Percentiles rank a stretch among this genome's conserved stretches.
These are phyloP conservation scores for Heliconius eleuchia DNA, from an alignment of 1,140 invertebrate species.

Conservation along the genomic window DNA sequence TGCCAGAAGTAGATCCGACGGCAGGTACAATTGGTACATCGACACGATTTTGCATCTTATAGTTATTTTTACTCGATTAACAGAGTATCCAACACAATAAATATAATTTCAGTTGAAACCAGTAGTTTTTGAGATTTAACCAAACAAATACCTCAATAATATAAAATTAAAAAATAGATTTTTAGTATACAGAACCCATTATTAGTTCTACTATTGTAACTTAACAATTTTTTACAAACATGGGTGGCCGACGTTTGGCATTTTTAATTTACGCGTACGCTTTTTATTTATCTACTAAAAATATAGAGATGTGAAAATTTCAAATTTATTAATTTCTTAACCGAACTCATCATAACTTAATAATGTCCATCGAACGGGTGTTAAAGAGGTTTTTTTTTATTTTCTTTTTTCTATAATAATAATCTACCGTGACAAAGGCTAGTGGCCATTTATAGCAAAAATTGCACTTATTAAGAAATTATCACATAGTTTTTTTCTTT, in stretches of 20 bases:
- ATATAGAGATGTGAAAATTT: conserved; percentile 40
- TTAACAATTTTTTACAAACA: conserved; percentile 35
- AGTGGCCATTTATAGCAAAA: conserved; percentile 61
- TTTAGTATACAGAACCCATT: conserved; percentile 25
- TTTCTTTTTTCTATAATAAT: conserved; percentile 37
- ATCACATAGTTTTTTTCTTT: conserved; percentile 39
- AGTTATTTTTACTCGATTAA: too few species aligned
- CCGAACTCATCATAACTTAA: conserved; percentile 61
- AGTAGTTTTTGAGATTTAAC: too few species aligned
- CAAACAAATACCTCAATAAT: too few species aligned
- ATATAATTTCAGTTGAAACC: too few species aligned
- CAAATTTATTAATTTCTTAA: conserved; percentile 33
- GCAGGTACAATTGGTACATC: too few species aligned
- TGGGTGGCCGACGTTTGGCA: conserved; percentile 52
- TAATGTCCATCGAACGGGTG: conserved; percentile 50
- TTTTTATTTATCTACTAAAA: conserved; percentile 30
- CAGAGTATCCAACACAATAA: too few species aligned
- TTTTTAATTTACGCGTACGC: conserved; percentile 46
- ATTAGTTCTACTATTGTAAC: background rate
- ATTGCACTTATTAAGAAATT: conserved; percentile 42
- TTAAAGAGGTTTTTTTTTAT: conserved; percentile 41
- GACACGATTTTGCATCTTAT: too few species aligned
- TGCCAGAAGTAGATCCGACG: too few species aligned
- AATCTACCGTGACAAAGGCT: conserved; percentile 65
- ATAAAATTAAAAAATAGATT: too few species aligned